Conservation (phyloP, 2,888 invertebrate species). For the Piscicola geometra region DNA sequence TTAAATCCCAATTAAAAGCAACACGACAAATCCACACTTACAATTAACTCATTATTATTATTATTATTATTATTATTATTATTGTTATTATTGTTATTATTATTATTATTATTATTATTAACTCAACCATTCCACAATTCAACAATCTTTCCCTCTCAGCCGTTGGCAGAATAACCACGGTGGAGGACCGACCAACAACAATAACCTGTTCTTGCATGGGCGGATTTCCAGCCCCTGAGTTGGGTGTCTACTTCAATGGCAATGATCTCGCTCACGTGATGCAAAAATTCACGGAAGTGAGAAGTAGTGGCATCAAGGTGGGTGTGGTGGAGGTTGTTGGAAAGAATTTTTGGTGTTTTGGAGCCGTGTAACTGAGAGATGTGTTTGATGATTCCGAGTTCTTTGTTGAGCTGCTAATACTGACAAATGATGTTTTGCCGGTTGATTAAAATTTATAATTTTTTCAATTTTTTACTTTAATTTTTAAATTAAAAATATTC, state of each 20-base stretch:
- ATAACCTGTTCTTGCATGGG: constrained; percentile 37
- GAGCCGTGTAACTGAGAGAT: background rate
- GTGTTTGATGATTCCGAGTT: too few species aligned
- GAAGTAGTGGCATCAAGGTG: constrained; percentile 21
- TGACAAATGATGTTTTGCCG: too few species aligned
- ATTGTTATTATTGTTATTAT: too few species aligned
- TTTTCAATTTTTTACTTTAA: too few species aligned
- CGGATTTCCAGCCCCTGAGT: constrained; percentile 40
- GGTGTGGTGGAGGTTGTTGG: too few species aligned
- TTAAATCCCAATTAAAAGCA: too few species aligned
- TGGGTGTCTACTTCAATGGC: constrained; percentile 34
- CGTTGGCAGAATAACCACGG: constrained; percentile 33
- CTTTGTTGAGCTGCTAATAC: too few species aligned
- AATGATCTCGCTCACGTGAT: constrained; percentile 35
- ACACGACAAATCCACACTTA: too few species aligned
- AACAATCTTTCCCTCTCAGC: constrained; percentile 1
- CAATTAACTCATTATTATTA: too few species aligned
- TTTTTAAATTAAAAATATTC: background rate
- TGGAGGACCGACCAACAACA: constrained; percentile 35
- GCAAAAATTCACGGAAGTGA: background rate
- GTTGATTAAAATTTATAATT: too few species aligned
- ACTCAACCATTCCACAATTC: background rate
- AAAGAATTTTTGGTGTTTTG: background rate
- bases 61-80: too few species aligned
- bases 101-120: too few species aligned